Conservation (phyloP, 2,797 vertebrate genomes). For the Danio aesculapii region DNA sequence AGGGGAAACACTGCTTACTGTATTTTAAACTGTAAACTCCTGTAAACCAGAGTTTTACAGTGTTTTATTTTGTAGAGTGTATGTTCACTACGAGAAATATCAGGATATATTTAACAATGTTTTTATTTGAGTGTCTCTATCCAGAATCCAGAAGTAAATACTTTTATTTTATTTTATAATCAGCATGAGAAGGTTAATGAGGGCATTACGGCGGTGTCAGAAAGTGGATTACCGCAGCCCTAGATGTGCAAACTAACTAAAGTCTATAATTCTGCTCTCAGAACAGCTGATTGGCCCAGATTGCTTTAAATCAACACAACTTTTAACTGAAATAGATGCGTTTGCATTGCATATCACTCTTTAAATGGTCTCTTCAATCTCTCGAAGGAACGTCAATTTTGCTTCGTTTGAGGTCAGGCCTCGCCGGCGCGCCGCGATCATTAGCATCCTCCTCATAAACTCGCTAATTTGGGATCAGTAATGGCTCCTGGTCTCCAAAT, state of each 20-base stretch:
- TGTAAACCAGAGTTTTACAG: too few species aligned
- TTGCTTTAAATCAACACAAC: constrained; percentile 9
- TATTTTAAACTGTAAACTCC: too few species aligned
- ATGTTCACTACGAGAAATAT: too few species aligned
- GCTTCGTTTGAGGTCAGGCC: constrained; percentile 45
- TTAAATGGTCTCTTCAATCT: constrained; percentile 16
- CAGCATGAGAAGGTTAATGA: constrained; percentile 41
- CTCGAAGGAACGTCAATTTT: constrained; percentile 28
- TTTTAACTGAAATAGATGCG: constrained; percentile 38
- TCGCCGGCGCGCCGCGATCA: constrained; percentile 45
- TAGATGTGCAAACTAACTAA: constrained; percentile 27
- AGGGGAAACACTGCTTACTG: too few species aligned
- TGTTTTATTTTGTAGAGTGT: too few species aligned
- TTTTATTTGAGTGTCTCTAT: too few species aligned
- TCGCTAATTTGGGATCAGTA: constrained; percentile 33
- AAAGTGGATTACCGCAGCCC: constrained; percentile 29
- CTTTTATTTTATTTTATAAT: too few species aligned
- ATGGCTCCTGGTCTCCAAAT: constrained; percentile 44
- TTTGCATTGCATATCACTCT: constrained; percentile 17
- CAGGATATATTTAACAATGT: too few species aligned
- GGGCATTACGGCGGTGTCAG: constrained; percentile 8
- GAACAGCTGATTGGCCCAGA: background rate
- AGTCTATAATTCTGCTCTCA: constrained; percentile 14
- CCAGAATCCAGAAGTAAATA: background rate
- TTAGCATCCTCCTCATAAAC: constrained; percentile 47